Conservation (phyloP, 2,113 vertebrate species). For the Agelaius phoeniceus region DNA sequence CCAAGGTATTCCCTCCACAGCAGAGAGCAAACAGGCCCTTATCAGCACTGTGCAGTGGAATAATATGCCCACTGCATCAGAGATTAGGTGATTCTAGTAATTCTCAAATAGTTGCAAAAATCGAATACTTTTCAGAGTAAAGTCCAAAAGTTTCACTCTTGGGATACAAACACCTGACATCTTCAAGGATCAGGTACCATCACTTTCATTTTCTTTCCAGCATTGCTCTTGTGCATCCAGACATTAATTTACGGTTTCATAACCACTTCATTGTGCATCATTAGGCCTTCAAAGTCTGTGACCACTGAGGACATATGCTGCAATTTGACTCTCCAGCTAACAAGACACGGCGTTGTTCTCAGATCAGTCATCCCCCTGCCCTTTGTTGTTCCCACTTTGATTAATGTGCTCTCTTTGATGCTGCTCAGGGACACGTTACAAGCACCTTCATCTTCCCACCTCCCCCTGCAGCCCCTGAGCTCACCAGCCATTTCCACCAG, state of each 20-base stretch:
- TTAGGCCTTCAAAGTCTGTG: not conserved
- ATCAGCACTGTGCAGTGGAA: not conserved
- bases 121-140: not conserved
- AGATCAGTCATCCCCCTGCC: not conserved
- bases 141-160: not conserved
- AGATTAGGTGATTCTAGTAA: not conserved
- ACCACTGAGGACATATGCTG: not conserved
- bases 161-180: not conserved
- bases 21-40: rapidly evolving
- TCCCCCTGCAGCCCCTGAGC: not conserved
- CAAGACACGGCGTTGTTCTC: rapidly evolving
- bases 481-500: not conserved
- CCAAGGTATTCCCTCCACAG: not conserved
- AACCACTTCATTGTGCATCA: not conserved
- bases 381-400: slow-evolving; percentile 3
- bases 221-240: not conserved
- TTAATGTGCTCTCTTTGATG: slow-evolving; percentile 8
- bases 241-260: not conserved
- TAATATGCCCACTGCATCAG: rapidly evolving
- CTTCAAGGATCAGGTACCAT: not conserved
- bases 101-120: not conserved
- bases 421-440: rapidly evolving
- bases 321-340: not conserved
- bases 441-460: not conserved
- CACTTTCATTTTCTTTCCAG: not conserved